Percentiles rank a stretch among this genome's conserved stretches.
Conservation (phyloP, 2,797 vertebrate species). For the Picus viridis region DNA sequence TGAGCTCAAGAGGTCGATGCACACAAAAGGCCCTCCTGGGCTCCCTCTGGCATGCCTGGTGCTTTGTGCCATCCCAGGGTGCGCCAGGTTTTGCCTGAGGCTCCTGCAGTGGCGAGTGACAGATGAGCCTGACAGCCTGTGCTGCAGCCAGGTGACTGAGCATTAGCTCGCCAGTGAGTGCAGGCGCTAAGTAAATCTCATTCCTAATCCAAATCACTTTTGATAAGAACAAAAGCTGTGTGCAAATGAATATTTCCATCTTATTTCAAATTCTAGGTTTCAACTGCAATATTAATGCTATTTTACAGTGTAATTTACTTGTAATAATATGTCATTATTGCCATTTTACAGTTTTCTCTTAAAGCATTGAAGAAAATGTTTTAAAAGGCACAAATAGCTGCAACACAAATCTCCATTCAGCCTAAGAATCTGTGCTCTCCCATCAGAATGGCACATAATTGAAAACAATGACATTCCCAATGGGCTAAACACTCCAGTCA, state of each 20-base stretch:
- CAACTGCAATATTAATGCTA: conserved; percentile 81
- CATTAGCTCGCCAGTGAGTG: background rate
- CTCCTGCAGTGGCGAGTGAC: background rate
- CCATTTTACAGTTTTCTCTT: conserved; percentile 82
- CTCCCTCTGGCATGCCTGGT: accelerated
- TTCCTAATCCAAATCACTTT: conserved; percentile 71
- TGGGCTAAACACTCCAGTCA: conserved; percentile 73
- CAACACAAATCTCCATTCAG: conserved; percentile 76
- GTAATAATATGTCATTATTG: conserved; percentile 85
- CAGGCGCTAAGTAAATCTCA: conserved; percentile 23
- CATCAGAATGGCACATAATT: conserved; percentile 76
- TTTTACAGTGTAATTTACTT: conserved; percentile 83
- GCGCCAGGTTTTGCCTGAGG: background rate
- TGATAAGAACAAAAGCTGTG: conserved; percentile 79
- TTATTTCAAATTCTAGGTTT: conserved; percentile 84
- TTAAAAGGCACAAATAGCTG: conserved; percentile 77
- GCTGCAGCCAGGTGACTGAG: conserved; percentile 14
- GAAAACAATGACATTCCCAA: conserved; percentile 77
- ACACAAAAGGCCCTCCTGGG: accelerated
- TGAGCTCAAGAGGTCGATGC: accelerated
- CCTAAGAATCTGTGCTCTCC: conserved; percentile 71
- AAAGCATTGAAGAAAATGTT: conserved; percentile 82
- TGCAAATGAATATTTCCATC: conserved; percentile 82
- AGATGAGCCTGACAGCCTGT: background rate
- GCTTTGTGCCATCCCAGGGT: background rate